Base-by-base conservation (phyloP, 2,888 invertebrate genomes). In the Xanthia icteritia region DNA sequence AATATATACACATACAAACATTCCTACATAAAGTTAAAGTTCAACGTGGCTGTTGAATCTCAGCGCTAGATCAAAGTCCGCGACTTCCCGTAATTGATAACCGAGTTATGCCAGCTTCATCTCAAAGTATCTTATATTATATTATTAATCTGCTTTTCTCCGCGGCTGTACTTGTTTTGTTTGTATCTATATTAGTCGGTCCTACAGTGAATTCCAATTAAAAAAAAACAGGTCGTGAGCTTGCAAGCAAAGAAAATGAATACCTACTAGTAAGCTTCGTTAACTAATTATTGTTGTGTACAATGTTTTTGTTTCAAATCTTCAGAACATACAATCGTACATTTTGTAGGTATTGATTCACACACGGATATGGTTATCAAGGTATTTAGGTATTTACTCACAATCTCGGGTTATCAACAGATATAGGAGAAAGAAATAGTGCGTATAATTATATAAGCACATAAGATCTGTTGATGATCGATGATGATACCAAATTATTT, bases 361-460 rank as follows among this genome's bases (percentile, higher is more conserved):
- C 45, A 66, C 56, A 76, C 82, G 74, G 84, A 83, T 85, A 67
- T 60, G n/a, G n/a, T 79, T 85, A 82, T 77, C 68, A 67, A 56
- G 23, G 48, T 64, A 74, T 73, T 67, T 27, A 56, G 23, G 48
- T 64, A 74, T 73, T 67, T 27, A 45, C 36, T 65, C 31, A 45
- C 45, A 71, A 73, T 81, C 68, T 58, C 31, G 23, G 66, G 60
- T 56, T 81, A 73, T 81, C 84, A 23, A 42, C 27, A 15, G 45
- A 54, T 71, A 68, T 67, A 36, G 6, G 51, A 42, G 48, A 61
- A 74, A 54, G 17, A 48, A 60, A 73, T 68, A 54, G 42, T 45
- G 13, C 45, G 8, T 45, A 45, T 5, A 70, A 80, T 60, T 39
- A 48, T 51, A 39, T 65, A 65, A 48, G 45, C n/a, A 31, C 54